phyloP scores from a whole-genome alignment of 1,140 invertebrate genomes.

The Varroa destructor region DNA sequence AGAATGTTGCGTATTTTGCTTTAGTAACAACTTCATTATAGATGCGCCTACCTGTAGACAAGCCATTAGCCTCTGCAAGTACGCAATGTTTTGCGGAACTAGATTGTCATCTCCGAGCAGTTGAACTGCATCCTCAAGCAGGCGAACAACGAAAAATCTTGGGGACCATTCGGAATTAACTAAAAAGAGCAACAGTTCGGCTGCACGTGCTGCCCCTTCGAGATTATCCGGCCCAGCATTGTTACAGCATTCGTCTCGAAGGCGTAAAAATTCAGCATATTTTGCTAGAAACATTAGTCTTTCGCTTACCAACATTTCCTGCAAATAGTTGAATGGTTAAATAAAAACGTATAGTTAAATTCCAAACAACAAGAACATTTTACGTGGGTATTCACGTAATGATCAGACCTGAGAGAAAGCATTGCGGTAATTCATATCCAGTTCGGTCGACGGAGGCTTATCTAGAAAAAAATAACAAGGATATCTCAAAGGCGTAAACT shows the following conservation, averaged over 20 bases:
- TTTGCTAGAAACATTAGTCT: conserved; percentile 5
- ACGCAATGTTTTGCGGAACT: not conserved
- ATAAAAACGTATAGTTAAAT: too few species aligned
- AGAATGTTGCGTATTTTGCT: too few species aligned
- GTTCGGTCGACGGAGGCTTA: too few species aligned
- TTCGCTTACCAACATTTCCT: conserved; percentile 22
- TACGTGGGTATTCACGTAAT: too few species aligned
- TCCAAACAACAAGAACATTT: too few species aligned
- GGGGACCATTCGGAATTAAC: conserved; percentile 17
- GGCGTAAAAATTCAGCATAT: not conserved
- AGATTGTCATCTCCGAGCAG: not conserved
- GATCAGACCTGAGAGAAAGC: too few species aligned
- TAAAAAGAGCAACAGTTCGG: conserved; percentile 3
- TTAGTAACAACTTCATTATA: too few species aligned
- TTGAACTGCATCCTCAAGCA: conserved; percentile 5
- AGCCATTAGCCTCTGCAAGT: conserved; percentile 7
- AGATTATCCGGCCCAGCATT: too few species aligned
- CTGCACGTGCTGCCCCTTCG: not conserved
- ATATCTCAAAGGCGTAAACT: too few species aligned
- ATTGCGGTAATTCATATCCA: too few species aligned
- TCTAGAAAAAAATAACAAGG: too few species aligned
- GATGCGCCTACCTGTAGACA: conserved; percentile 2
- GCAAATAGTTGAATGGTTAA: too few species aligned
- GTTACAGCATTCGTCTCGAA: not conserved
- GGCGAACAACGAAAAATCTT: not conserved